These are phyloP conservation scores for Dynastes hyllus DNA, from an alignment of 2,888 invertebrate species.

Conservation along the genomic window DNA sequence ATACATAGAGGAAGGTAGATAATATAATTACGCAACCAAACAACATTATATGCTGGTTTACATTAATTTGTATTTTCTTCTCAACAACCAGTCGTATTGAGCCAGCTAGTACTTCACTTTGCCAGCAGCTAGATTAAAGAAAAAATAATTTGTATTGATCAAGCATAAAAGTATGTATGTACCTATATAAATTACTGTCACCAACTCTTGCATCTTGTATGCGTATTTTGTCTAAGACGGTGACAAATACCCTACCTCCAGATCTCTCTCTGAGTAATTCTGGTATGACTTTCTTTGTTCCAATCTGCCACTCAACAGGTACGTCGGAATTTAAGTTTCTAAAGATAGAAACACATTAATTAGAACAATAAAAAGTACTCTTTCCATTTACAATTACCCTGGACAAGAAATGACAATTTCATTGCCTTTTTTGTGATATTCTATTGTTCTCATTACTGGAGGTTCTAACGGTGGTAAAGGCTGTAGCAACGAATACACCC, in stretches of 20 bases:
- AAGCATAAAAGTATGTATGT: slow-evolving; percentile 37
- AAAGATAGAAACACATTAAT: slow-evolving; percentile 36
- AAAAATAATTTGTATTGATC: slow-evolving; percentile 21
- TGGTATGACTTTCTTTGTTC: slow-evolving; percentile 72
- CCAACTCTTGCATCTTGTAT: slow-evolving; percentile 72
- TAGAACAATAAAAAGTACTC: background rate
- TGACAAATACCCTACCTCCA: slow-evolving; percentile 74
- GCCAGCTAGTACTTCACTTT: slow-evolving; percentile 75
- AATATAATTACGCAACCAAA: slow-evolving; percentile 69
- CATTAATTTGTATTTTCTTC: slow-evolving; percentile 69
- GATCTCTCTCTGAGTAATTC: slow-evolving; percentile 72
- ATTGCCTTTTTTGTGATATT: slow-evolving; percentile 69
- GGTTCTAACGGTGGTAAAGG: slow-evolving; percentile 71
- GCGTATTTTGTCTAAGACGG: slow-evolving; percentile 75
- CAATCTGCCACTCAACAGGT: slow-evolving; percentile 75
- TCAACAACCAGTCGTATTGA: slow-evolving; percentile 76
- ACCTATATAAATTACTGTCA: slow-evolving; percentile 79
- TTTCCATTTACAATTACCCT: slow-evolving; percentile 66
- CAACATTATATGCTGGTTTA: slow-evolving; percentile 72
- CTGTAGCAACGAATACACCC: slow-evolving; percentile 75
- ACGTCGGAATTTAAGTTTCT: slow-evolving; percentile 74
- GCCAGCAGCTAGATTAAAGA: slow-evolving; percentile 77
- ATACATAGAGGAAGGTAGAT: slow-evolving; percentile 69
- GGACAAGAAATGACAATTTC: slow-evolving; percentile 71
- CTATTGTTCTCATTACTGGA: slow-evolving; percentile 67